phyloP scores from a whole-genome alignment of 2,797 vertebrate species.

The Lutjanus argentimaculatus region DNA sequence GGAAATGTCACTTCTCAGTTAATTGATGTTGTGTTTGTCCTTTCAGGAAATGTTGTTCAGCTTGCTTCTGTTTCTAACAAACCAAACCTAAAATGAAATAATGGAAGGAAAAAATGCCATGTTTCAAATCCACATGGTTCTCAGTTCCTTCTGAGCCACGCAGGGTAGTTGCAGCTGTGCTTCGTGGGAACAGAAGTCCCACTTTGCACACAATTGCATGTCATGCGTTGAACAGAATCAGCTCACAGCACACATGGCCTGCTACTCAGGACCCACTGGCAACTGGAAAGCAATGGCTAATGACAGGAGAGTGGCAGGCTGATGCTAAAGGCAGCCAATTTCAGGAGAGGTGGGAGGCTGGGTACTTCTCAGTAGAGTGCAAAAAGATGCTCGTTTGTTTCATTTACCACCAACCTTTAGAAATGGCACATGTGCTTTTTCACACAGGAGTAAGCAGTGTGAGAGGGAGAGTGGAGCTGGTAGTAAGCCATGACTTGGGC shows the following conservation, averaged over 20 bases:
- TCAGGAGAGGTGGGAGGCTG: conserved; percentile 48
- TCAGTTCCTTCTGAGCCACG: conserved; percentile 4
- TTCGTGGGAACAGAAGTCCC: conserved; percentile 6
- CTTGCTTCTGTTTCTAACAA: conserved; percentile 4
- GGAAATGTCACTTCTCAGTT: not conserved
- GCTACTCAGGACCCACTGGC: not conserved
- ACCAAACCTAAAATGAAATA: not conserved
- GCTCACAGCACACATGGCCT: conserved; percentile 13
- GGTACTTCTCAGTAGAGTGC: conserved; percentile 44
- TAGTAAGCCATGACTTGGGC: conserved; percentile 30
- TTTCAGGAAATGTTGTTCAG: conserved; percentile 23
- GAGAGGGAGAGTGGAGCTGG: conserved; percentile 29
- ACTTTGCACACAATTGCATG: conserved; percentile 30
- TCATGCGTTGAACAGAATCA: conserved; percentile 20
- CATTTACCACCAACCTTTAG: conserved; percentile 55
- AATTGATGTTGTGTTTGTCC: conserved; percentile 4
- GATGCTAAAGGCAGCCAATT: conserved; percentile 45
- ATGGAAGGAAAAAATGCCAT: not conserved
- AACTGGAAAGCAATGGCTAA: conserved; percentile 40
- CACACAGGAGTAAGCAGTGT: conserved; percentile 34
- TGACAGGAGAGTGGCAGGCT: conserved; percentile 37
- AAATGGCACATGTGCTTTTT: conserved; percentile 42
- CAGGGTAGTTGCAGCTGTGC: conserved; percentile 9
- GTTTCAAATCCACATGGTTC: conserved; percentile 8
- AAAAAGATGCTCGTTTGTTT: conserved; percentile 56